These are phyloP conservation scores for Cettia cetti DNA, from an alignment of 2,113 vertebrate species.

Conservation along the genomic window DNA sequence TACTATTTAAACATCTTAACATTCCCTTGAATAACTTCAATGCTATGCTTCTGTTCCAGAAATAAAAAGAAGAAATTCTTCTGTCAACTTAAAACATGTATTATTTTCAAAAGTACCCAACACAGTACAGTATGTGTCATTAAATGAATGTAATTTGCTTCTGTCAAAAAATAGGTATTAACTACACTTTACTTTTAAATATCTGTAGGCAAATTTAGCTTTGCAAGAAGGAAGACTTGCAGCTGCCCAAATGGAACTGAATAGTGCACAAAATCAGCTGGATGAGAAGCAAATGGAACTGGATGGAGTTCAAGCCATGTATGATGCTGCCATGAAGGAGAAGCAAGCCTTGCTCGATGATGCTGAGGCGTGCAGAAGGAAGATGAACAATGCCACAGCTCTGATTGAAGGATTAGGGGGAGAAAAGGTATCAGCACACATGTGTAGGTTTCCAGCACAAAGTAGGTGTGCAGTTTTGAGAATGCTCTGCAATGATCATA, in stretches of 20 bases:
- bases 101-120: neutral
- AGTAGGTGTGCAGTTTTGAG: neutral
- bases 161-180: neutral
- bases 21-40: neutral
- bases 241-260: conserved; percentile 75
- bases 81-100: neutral
- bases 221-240: conserved; percentile 78
- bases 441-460: neutral
- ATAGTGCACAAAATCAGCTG: conserved; percentile 77
- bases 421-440: conserved; percentile 75
- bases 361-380: conserved; percentile 76
- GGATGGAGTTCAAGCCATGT: conserved; percentile 79
- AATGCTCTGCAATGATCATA: rapidly evolving
- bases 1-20: neutral
- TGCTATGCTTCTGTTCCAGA: neutral
- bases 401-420: conserved; percentile 81
- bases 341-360: conserved; percentile 79
- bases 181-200: neutral
- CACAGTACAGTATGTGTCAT: neutral
- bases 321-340: conserved; percentile 78
- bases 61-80: neutral
- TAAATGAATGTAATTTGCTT: neutral
- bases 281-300: conserved; percentile 80
- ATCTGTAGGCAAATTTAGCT: conserved; percentile 77
- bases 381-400: conserved; percentile 81